phyloP scores from a whole-genome alignment of 2,113 vertebrate species.

The Bujurquina vittata region DNA sequence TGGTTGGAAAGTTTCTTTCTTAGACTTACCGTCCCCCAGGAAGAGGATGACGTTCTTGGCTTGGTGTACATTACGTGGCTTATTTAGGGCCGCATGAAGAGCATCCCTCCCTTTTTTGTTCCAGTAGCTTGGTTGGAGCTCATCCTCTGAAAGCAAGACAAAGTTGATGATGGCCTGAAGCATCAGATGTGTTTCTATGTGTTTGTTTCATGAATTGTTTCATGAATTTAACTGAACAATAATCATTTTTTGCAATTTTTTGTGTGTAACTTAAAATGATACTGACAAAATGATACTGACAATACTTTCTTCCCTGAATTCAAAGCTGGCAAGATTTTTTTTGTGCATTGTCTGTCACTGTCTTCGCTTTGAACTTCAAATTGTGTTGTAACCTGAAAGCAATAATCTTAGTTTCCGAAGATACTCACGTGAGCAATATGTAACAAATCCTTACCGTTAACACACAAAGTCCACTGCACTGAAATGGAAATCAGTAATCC shows the following conservation, averaged over 20 bases:
- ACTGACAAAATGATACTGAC: too few relatives aligned
- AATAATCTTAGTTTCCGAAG: not conserved
- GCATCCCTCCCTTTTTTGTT: constrained; percentile 74
- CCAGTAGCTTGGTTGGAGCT: constrained; percentile 79
- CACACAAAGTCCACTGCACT: constrained; percentile 32
- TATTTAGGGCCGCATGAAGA: constrained; percentile 68
- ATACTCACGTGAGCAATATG: not conserved
- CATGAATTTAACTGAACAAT: not conserved
- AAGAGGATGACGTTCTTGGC: constrained; percentile 85
- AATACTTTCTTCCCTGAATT: too few relatives aligned
- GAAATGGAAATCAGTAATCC: constrained; percentile 71
- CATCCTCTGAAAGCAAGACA: constrained; percentile 60
- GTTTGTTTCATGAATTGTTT: not conserved
- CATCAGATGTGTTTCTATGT: not conserved
- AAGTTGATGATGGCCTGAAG: not conserved
- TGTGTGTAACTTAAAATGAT: too few relatives aligned
- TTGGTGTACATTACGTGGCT: constrained; percentile 61
- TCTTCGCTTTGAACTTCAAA: not conserved
- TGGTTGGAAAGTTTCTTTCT: not conserved
- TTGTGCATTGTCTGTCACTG: not conserved
- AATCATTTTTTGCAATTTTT: not conserved
- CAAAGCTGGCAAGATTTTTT: too few relatives aligned
- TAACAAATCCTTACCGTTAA: constrained; percentile 67
- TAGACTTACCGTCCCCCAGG: constrained; percentile 83
- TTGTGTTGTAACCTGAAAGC: not conserved